Evolutionary conservation across 37 sponge, comb jelly and placozoan genomes (phyloP), one percentile per base, ranked within the genome.

Genomic region (Tethya wilhelma): DNA sequence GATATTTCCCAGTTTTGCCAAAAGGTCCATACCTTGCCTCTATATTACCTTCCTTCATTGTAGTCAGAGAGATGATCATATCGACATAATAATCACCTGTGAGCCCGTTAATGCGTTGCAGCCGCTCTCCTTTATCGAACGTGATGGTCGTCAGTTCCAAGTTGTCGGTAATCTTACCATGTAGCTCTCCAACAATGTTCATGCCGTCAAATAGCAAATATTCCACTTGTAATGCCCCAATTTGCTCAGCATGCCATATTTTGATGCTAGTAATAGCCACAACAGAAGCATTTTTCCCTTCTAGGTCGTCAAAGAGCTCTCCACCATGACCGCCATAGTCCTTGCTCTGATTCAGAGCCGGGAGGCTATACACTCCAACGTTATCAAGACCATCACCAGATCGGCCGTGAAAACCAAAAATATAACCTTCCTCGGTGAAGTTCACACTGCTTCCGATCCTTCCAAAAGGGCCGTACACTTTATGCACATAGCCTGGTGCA

Each of bases 21-120:
- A 38, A 74, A 33, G 75, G 75, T 2, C 75, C 75, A 56, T 74
- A 56, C 44, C 43, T 74, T 33, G 5, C 37, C 44, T 22, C 32
- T n/a, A n/a, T n/a, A 32, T 26, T 32, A 0, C 75, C 75, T 1
- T 74, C 38, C 2, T 1, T 30, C 11, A 30, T 58, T 34, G 7
- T 57, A 5, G 75, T 74, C 12, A 42, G 55, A 45, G 56, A 74
- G 0, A 32, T 36, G 40, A 74, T 0, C 20, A 57, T 57, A 56
- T 37, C 59, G 7, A 74, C 60, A 20, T 29, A 22, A 3, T 1
- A 6, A 20, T 56, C 46, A 29, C 32, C 26, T 7, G 38, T 36
- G 31, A 57, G 37, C n/a, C 75, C 75, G 19, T 43, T 37, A 8
- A 74, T 31, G 55, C 30, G 31, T 20, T 32, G 29, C 1, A 74